Evolutionary conservation across 2,888 invertebrate genomes (phyloP).

Genomic region (Timema podura): DNA sequence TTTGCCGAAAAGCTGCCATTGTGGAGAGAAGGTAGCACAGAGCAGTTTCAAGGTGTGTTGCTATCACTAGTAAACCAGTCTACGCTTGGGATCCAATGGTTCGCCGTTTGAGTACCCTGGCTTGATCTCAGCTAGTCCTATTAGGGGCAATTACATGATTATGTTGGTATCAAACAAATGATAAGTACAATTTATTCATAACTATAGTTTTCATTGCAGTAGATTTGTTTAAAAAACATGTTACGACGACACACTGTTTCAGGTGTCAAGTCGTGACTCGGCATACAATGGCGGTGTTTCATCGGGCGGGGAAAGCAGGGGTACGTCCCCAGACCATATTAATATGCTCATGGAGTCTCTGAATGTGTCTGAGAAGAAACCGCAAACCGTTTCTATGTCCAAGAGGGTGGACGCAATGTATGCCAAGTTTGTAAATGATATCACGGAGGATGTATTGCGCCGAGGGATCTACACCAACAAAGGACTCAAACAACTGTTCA

Average conservation of each 20-base stretch:
- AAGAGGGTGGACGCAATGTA: conserved; percentile 41
- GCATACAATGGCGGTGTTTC: conserved; percentile 38
- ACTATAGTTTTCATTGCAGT: no score
- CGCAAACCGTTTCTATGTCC: not conserved
- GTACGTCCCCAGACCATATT: conserved; percentile 35
- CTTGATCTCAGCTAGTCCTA: no score
- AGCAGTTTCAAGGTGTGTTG: no score
- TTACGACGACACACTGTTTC: not conserved
- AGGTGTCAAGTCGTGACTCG: conserved; percentile 38
- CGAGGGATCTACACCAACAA: conserved; percentile 51
- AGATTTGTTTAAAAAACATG: no score
- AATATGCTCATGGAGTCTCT: not conserved
- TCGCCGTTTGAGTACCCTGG: no score
- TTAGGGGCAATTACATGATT: no score
- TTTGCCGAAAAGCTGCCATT: no score
- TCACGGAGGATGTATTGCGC: conserved; percentile 54
- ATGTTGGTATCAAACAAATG: no score
- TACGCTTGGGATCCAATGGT: no score
- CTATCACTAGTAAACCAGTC: no score
- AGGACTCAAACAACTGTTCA: conserved; percentile 50
- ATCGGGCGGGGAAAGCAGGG: conserved; percentile 39
- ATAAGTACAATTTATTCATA: no score
- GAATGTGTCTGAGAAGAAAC: not conserved
- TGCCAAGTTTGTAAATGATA: conserved; percentile 46
- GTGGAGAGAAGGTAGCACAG: no score